Evolutionary conservation across 2,113 vertebrate genomes (phyloP), one percentile per base, ranked within the genome.

Genomic region (Oplegnathus fasciatus): DNA sequence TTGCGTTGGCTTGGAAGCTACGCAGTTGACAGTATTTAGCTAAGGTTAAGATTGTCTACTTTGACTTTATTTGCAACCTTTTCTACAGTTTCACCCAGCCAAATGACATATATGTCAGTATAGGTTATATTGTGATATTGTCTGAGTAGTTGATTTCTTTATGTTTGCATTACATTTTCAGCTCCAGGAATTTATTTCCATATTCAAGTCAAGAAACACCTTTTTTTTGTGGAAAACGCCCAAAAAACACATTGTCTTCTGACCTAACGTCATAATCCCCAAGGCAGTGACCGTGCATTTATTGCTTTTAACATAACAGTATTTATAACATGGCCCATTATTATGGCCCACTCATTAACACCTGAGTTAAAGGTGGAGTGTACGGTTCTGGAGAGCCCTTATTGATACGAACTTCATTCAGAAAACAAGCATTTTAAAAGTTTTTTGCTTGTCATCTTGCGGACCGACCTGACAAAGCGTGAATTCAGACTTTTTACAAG

Each of bases 61-160:
- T 64, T 71, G 44, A 26, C 30, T 64, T 18, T 48, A 61, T n/a
- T 0, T 57, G 4, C 26, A 24, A 15, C 42, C 37, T 18, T 30
- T 48, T 68, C 10, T 0, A 11, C 64, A 37, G 28, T 65, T 40
- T 28, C 1, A 57, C 5, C 3, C 0, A 20, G 30, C 13, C 3
- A 32, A 0, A 1, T 18, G 15, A 11, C 42, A 34, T 30, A 8
- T 44, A 20, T 40, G 22, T 52, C 22, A n/a, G 5, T 42, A 9
- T 42, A n/a, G 17, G 0, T 73, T 14, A 8, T n/a, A 5, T 42
- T 37, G 24, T 37, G 20, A 7, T 17, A 13, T 55, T 46, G 15
- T 18, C 1, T 44, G 2, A 60, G 42, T 17, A 32, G 13, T 30
- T 32, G 22, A 28, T 57, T 37, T n/a, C 3, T 26, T 11, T 6